These are phyloP conservation scores for Onychorhynchus coronatus DNA, from an alignment of 2,113 vertebrate species.

Conservation along the genomic window DNA sequence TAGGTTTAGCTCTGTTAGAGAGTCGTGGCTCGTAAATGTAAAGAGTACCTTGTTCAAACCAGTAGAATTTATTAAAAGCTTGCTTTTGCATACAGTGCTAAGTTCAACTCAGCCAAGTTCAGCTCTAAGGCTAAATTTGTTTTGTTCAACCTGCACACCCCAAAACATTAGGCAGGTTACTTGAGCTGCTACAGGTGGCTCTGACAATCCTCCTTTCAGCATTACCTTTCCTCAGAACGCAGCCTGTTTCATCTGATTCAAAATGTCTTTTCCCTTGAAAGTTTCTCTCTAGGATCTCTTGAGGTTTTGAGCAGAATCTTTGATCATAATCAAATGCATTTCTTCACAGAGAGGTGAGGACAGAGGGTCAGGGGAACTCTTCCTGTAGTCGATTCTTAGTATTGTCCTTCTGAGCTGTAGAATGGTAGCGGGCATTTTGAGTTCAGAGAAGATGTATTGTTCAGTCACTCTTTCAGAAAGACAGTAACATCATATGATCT, in stretches of 20 bases:
- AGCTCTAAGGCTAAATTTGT: background rate
- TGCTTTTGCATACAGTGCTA: background rate
- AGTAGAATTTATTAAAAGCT: background rate
- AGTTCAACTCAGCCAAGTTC: background rate
- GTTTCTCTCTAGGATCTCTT: background rate
- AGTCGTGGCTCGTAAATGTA: background rate
- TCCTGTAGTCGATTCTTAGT: background rate
- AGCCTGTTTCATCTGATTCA: background rate
- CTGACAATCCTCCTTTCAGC: background rate
- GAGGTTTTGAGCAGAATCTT: background rate
- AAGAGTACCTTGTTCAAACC: background rate
- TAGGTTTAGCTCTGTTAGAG: background rate
- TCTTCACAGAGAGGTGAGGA: background rate
- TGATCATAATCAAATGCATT: background rate
- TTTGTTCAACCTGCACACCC: background rate
- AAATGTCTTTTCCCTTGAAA: background rate
- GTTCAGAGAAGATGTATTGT: background rate
- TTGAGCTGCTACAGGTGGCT: background rate
- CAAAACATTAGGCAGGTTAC: background rate
- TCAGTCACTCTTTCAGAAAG: background rate
- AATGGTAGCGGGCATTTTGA: background rate
- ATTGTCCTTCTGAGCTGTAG: background rate
- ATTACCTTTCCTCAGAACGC: background rate
- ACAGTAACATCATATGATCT: background rate
- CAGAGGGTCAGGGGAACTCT: background rate